Conservation (phyloP, 1,140 invertebrate genomes). For the Propsilocerus akamusi region DNA sequence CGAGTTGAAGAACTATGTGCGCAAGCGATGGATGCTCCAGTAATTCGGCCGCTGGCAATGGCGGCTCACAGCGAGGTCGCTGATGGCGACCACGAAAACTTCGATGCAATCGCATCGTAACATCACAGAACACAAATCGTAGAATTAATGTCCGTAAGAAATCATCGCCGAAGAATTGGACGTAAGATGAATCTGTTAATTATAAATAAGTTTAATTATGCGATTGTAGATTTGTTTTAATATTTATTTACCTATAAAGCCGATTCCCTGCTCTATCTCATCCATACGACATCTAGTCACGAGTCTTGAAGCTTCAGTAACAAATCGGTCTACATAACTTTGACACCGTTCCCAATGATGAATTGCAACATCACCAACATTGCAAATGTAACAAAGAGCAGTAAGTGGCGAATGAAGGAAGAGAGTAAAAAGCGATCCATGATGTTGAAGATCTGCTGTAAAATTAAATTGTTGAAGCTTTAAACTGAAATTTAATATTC, state of each 20-base stretch:
- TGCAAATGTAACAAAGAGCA: slow-evolving; percentile 84
- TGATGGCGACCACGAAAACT: slow-evolving; percentile 63
- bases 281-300: slow-evolving; percentile 68
- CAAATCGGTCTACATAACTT: slow-evolving; percentile 71
- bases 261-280: slow-evolving; percentile 32
- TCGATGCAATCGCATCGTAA: slow-evolving; percentile 68
- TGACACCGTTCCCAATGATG: slow-evolving; percentile 83
- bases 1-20: slow-evolving; percentile 64
- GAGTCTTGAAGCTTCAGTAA: slow-evolving; percentile 70
- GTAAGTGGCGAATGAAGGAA: slow-evolving; percentile 88
- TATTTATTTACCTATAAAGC: slow-evolving; percentile 17
- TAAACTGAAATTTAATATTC: slow-evolving; percentile 2
- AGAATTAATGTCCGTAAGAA: slow-evolving; percentile 75
- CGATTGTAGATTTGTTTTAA: neutral
- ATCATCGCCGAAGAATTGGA: slow-evolving; percentile 86
- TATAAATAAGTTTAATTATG: neutral
- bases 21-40: slow-evolving; percentile 69
- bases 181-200: slow-evolving; percentile 48
- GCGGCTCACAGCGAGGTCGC: slow-evolving; percentile 67
- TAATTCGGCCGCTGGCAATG: slow-evolving; percentile 74
- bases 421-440: slow-evolving; percentile 85
- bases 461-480: slow-evolving; percentile 6
- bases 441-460: slow-evolving; percentile 63
- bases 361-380: slow-evolving; percentile 67
- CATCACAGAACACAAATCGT: slow-evolving; percentile 85